Base-by-base conservation (phyloP, 1,140 invertebrate genomes). In the Lethrus apterus region DNA sequence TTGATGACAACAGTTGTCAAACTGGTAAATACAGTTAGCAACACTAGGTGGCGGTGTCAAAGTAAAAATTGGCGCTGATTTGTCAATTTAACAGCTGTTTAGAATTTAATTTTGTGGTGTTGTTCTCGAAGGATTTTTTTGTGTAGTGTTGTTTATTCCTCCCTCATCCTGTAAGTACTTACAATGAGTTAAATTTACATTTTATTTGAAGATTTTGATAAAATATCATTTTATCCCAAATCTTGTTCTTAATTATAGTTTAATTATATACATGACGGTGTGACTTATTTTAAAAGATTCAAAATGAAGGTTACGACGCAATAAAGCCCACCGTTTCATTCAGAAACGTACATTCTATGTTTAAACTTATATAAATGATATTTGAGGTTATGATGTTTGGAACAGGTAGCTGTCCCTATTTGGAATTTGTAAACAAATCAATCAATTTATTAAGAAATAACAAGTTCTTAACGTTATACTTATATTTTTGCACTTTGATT, bases 51-150 rank as follows among this genome's bases (percentile, higher is more conserved):
- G 31, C 20, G 42, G 15, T 21, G 10, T 44, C 11, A 30, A n/a
- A n/a, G 17, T 10, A 19, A 19, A 21, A 21, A 44, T 44, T 44
- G 42, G 31, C 42, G 29, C 31, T 44, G 42, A 44, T 34, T 33
- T 44, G 29, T 23, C 40, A 42, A 42, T 3, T 7, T 10, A 13
- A 14, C 40, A 42, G 40, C 40, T 42, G 40, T 42, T 42, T 29
- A 11, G 24, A 24, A 29, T 26, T 26, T n/a, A n/a, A 7, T 26
- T 26, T 26, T 26, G 23, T 26, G 23, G 5, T 26, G 23, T n/a
- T 5, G n/a, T 7, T 26, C n/a, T 26, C n/a, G n/a, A 26, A 5
- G 23, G 23, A 26, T 26, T 26, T 26, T 26, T n/a, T n/a, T n/a
- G n/a, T n/a, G n/a, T n/a, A n/a, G 23, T 26, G 23, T 26, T 5